Percentiles rank a stretch among this genome's conserved stretches.
phyloP scores from a whole-genome alignment of 2,113 vertebrate species.

The Pseudorectes ferrugineus region DNA sequence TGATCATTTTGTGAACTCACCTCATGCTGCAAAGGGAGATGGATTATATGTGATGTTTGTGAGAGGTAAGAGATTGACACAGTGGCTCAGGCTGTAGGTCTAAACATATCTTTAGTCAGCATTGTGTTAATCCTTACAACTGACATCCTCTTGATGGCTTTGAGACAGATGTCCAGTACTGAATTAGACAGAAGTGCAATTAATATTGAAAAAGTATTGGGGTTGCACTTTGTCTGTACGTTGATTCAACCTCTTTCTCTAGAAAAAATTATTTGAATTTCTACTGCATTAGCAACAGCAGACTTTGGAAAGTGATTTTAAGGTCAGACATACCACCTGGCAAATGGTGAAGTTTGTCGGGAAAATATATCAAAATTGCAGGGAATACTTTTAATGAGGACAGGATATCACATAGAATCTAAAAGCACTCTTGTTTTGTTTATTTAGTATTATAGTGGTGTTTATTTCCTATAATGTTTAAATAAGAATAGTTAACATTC shows the following conservation, averaged over 20 bases:
- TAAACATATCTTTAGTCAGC: not conserved
- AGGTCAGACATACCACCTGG: not conserved
- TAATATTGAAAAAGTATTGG: slow-evolving; percentile 12
- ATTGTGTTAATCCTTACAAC: not conserved
- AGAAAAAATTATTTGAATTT: not conserved
- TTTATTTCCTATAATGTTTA: not conserved
- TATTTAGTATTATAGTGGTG: not conserved
- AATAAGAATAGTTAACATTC: not conserved
- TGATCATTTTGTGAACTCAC: not conserved
- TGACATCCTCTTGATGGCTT: not conserved
- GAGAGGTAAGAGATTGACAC: not conserved
- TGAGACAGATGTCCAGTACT: not conserved
- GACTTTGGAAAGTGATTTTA: slow-evolving; percentile 10
- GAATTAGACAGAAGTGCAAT: not conserved
- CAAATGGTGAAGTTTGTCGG: not conserved
- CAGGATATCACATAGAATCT: not conserved
- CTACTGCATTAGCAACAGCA: not conserved
- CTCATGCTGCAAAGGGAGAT: not conserved
- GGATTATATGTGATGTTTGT: not conserved
- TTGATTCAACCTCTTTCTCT: not conserved
- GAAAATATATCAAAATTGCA: not conserved
- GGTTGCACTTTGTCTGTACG: not conserved
- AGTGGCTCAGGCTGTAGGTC: not conserved
- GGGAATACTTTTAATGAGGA: not conserved
- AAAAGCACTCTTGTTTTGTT: not conserved